Base-by-base conservation (phyloP, 2,797 vertebrate genomes). In the Gouania willdenowi region DNA sequence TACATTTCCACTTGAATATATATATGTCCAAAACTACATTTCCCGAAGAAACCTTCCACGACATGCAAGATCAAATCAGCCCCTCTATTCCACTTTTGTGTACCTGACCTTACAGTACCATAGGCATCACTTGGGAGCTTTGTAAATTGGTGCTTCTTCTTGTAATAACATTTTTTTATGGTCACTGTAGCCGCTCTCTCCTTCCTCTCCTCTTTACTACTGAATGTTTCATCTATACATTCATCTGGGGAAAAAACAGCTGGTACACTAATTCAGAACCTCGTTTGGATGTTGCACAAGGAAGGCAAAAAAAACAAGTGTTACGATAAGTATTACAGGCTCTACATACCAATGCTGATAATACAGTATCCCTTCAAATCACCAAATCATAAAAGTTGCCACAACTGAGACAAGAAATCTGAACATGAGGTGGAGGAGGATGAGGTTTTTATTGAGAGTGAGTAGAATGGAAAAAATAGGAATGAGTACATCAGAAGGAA, bases 1-100 rank as follows among this genome's bases (percentile, higher is more conserved):
- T 88, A 89, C 87, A 89, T 85, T 82, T 83, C 47, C 1, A 78
- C 75, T 66, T 69, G 71, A 64, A 70, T 53, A 52, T 51, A 51
- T 73, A 54, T 74, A 64, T 75, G 58, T 61, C 39, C 62, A 48
- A 8, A 44, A 15, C 75, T 53, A 47, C 58, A 64, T 60, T 31
- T 51, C 50, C 66, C 70, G 41, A 54, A n/a, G 55, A 31, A 77
- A 63, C 56, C 66, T 71, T 72, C 77, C 61, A 57, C 54, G 49
- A 62, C 56, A 57, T 64, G 55, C 51, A 27, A 48, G 63, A 74
- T 62, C 53, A 76, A 60, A 71, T 65, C 60, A 29, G 23, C 45
- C 41, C 26, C 19, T 25, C 49, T 40, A 36, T 27, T 50, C 22
- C 26, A 30, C 42, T 54, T 49, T 19, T 31, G 29, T 28, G 34